Percentiles rank a stretch among this genome's conserved stretches.
phyloP scores from a whole-genome alignment of 1,140 invertebrate genomes.

The Pararge aegeria region DNA sequence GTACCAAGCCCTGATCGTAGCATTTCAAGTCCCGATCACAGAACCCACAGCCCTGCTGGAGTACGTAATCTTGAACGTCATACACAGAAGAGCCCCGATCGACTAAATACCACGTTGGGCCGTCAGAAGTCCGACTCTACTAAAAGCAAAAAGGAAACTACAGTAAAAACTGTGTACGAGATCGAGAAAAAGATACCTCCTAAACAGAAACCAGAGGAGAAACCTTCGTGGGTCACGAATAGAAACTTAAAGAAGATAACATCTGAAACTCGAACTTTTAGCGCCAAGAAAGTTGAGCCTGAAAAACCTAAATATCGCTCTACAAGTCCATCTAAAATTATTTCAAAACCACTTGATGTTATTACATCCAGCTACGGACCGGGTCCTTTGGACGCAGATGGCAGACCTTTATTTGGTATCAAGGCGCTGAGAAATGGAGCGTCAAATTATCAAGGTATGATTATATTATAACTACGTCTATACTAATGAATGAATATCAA shows the following conservation, averaged over 20 bases:
- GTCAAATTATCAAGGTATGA: constrained; percentile 76
- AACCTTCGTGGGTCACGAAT: constrained; percentile 81
- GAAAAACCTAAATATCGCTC: constrained; percentile 66
- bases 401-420: constrained; percentile 87
- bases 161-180: constrained; percentile 53
- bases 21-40: constrained; percentile 23
- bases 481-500: no score
- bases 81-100: constrained; percentile 8
- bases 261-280: constrained; percentile 65
- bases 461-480: constrained; percentile 35
- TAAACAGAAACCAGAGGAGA: constrained; percentile 58
- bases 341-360: constrained; percentile 77
- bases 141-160: constrained; percentile 55
- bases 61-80: constrained; percentile 36
- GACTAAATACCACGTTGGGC: no score
- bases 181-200: constrained; percentile 57
- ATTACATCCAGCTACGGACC: constrained; percentile 91
- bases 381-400: constrained; percentile 88
- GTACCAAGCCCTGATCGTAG: constrained; percentile 21
- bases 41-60: constrained; percentile 30
- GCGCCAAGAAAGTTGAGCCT: constrained; percentile 65
- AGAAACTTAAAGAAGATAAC: constrained; percentile 76
- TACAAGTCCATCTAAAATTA: constrained; percentile 63
- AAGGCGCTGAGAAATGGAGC: constrained; percentile 85
- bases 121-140: constrained; percentile 20